These are phyloP conservation scores for Romanogobio albipinnatus DNA, from an alignment of 2,113 vertebrate species.

Conservation along the genomic window DNA sequence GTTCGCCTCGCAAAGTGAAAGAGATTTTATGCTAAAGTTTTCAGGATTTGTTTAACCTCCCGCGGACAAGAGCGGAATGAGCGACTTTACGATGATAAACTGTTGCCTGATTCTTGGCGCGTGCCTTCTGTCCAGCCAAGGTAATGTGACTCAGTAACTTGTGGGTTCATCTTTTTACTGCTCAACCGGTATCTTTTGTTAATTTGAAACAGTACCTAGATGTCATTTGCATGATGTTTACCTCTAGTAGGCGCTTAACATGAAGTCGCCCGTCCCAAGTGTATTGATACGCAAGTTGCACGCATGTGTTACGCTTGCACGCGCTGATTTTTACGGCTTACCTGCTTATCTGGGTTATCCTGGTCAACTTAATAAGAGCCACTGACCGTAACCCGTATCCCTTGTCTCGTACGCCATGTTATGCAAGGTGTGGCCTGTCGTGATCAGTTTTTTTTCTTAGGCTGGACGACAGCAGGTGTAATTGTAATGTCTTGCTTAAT, in stretches of 20 bases:
- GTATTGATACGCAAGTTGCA: conserved; percentile 23
- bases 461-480: conserved; percentile 63
- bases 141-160: conserved; percentile 61
- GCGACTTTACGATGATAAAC: conserved; percentile 56
- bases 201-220: background rate
- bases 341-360: conserved; percentile 20
- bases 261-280: conserved; percentile 38
- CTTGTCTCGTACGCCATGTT: conserved; percentile 56
- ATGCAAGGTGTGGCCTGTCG: conserved; percentile 58
- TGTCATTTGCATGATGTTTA: background rate
- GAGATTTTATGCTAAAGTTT: conserved; percentile 27
- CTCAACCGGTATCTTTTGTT: background rate
- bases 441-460: conserved; percentile 25
- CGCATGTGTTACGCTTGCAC: background rate
- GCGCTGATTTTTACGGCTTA: conserved; percentile 13
- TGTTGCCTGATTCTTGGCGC: conserved; percentile 57
- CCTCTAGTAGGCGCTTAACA: background rate
- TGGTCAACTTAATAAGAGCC: background rate
- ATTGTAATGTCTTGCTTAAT: conserved; percentile 38
- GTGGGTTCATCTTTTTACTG: background rate
- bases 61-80: conserved; percentile 56
- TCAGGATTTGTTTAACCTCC: conserved; percentile 58
- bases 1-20: conserved; percentile 2
- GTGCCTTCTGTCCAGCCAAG: conserved; percentile 63
- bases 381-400: background rate